Conservation (phyloP, 2,113 vertebrate genomes). For the Theristicus caerulescens region DNA sequence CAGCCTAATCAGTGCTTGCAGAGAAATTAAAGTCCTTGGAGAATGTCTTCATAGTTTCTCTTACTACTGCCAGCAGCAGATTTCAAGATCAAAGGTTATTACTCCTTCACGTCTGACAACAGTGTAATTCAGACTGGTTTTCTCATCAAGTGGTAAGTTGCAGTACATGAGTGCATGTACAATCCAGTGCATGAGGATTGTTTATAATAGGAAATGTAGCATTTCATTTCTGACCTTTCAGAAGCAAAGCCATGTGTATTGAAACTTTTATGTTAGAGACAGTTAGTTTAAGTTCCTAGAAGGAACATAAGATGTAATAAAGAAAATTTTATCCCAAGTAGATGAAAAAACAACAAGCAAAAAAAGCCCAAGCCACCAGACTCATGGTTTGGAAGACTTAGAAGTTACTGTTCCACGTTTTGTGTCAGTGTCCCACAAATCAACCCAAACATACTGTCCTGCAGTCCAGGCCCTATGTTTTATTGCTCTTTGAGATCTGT, state of each 20-base stretch:
- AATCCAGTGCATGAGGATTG: accelerated
- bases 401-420: neutral
- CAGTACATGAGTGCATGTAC: too few species aligned
- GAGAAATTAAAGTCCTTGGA: neutral
- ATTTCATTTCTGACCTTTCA: neutral
- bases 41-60: neutral
- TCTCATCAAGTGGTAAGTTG: neutral
- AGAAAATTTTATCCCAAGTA: neutral
- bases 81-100: conserved; percentile 14
- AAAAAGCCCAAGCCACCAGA: neutral
- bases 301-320: neutral
- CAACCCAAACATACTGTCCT: neutral
- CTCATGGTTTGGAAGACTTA: neutral
- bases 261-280: neutral
- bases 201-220: neutral
- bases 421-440: neutral
- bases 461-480: neutral
- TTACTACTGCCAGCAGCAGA: neutral
- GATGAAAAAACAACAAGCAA: neutral
- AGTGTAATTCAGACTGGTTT: neutral
- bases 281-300: neutral
- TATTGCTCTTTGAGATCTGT: neutral
- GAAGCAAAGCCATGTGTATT: neutral
- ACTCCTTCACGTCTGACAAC: neutral
- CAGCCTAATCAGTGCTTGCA: neutral